Conservation (phyloP, 1,140 invertebrate species). For the Magallana gigas region DNA sequence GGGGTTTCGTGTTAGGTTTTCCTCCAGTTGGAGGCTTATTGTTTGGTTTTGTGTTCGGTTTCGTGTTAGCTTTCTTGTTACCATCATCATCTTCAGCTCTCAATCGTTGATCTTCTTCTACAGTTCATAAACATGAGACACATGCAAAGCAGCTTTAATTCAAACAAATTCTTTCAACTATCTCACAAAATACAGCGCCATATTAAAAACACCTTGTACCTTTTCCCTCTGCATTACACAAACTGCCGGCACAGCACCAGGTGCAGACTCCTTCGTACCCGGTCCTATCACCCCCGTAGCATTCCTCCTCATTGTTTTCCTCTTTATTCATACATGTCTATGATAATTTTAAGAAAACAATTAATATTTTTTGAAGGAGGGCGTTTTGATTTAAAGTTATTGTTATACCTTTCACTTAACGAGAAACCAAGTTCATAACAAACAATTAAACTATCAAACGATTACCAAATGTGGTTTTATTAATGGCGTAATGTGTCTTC, state of each 20-base stretch:
- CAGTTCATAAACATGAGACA: not conserved
- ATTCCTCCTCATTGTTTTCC: constrained; percentile 55
- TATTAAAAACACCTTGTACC: not conserved
- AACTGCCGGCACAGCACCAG: constrained; percentile 42
- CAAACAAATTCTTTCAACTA: no score
- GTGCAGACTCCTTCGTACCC: constrained; percentile 53
- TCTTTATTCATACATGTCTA: constrained; percentile 58
- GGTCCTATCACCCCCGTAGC: constrained; percentile 38
- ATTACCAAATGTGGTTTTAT: no score
- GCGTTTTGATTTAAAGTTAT: no score
- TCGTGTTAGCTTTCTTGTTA: constrained; percentile 22
- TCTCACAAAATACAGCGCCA: no score
- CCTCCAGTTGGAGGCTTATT: not conserved
- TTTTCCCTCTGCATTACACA: constrained; percentile 46
- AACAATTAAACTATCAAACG: no score
- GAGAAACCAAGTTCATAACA: no score
- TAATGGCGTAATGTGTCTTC: no score
- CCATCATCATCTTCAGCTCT: constrained; percentile 8
- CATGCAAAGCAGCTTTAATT: not conserved
- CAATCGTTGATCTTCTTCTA: not conserved
- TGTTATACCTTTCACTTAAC: no score
- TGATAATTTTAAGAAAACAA: not conserved
- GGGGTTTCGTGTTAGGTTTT: not conserved
- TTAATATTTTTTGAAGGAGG: no score
- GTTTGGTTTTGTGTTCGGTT: constrained; percentile 1